phyloP scores from a whole-genome alignment of 53 echinoderm and acorn worm genomes.

The Glandiceps talaboti region DNA sequence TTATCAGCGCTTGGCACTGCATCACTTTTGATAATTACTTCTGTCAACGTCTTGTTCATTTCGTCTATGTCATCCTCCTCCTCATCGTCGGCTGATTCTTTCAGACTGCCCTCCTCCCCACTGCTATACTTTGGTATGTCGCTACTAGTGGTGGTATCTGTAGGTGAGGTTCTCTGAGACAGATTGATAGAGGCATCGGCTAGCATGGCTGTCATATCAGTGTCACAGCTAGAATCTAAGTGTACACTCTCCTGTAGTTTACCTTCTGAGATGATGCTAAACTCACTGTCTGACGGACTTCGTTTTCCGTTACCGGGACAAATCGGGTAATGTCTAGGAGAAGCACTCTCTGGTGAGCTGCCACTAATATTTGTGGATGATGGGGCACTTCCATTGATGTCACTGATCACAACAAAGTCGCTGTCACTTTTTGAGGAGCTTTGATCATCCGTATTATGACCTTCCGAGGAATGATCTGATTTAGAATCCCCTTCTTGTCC shows the following conservation, averaged over 20 bases:
- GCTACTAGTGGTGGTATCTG: constrained; percentile 25
- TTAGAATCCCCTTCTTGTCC: constrained; percentile 22
- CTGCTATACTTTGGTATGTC: neutral
- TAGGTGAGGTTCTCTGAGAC: constrained; percentile 59
- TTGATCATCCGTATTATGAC: constrained; percentile 38
- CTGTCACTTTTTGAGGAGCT: constrained; percentile 76
- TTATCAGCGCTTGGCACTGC: neutral
- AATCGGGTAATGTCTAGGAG: constrained; percentile 80
- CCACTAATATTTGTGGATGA: constrained; percentile 65
- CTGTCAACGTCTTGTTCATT: neutral
- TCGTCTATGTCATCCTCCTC: neutral
- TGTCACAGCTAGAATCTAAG: constrained; percentile 31
- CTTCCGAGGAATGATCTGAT: constrained; percentile 52
- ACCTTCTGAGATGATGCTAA: constrained; percentile 89
- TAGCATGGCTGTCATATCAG: constrained; percentile 28
- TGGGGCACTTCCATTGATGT: constrained; percentile 60
- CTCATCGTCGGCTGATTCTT: neutral
- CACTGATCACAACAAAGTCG: constrained; percentile 97
- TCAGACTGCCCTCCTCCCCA: neutral
- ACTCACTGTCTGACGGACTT: constrained; percentile 94
- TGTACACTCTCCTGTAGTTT: constrained; percentile 61
- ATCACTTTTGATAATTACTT: too few species aligned
- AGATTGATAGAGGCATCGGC: constrained; percentile 51
- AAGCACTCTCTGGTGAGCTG: constrained; percentile 68
- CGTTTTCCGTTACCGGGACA: constrained; percentile 82